Evolutionary conservation across 2,797 vertebrate species (phyloP).

Genomic region (Heteromormyrus szaboi): DNA sequence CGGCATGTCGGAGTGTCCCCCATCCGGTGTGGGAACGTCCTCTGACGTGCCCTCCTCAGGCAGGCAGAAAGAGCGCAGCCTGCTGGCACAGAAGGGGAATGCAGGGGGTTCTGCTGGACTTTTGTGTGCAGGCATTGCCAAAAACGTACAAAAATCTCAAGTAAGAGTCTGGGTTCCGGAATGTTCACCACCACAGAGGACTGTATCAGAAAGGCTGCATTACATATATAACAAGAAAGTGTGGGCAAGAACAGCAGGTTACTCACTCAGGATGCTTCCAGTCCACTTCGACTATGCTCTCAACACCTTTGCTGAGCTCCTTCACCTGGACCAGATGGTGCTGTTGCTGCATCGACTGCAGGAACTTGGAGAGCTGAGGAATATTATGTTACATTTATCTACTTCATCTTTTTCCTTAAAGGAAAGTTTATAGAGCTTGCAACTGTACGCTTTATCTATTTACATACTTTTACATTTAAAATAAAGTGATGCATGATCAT

Average conservation of each 20-base stretch:
- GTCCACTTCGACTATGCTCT: slow-evolving; percentile 89
- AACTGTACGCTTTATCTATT: not conserved
- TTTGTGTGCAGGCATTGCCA: no score
- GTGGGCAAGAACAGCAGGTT: not conserved
- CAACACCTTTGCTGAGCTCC: slow-evolving; percentile 89
- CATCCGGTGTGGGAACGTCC: slow-evolving; percentile 42
- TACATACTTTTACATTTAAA: not conserved
- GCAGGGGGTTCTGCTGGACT: not conserved
- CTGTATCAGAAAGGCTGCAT: not conserved
- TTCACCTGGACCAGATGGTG: slow-evolving; percentile 77
- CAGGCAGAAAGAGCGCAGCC: slow-evolving; percentile 69
- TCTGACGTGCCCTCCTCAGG: slow-evolving; percentile 53
- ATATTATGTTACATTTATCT: not conserved
- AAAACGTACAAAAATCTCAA: not conserved
- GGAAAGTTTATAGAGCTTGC: not conserved
- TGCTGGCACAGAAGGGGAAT: slow-evolving; percentile 29
- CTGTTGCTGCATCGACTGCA: slow-evolving; percentile 87
- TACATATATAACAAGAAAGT: not conserved
- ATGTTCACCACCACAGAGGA: not conserved
- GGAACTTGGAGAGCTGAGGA: slow-evolving; percentile 87
- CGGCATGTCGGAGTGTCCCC: slow-evolving; percentile 54
- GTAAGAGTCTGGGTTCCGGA: not conserved
- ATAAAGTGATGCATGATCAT: not conserved
- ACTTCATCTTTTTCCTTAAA: not conserved
- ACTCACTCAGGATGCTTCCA: slow-evolving; percentile 86